A percentile compares a stretch with the other conserved stretches of the same genome.
Evolutionary conservation across 2,113 vertebrate genomes (phyloP).

Genomic region (Dendrocopos noguchii): DNA sequence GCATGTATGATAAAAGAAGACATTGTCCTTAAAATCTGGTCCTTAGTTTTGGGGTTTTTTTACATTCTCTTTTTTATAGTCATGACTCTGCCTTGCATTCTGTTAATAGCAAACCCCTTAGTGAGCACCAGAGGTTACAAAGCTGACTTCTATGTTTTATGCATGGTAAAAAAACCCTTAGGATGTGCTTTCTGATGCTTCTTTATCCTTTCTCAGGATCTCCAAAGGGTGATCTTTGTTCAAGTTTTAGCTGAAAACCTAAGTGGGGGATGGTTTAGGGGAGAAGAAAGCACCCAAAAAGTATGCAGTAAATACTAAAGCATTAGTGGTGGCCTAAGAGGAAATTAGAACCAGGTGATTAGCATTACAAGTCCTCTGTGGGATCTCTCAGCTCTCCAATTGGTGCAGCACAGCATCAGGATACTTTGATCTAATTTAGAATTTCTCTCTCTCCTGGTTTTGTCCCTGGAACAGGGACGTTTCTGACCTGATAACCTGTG

Average conservation of each 20-base stretch:
- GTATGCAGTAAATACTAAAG: background rate
- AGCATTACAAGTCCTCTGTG: background rate
- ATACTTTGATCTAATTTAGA: background rate
- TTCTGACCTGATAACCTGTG: slow-evolving; percentile 84
- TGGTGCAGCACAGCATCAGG: background rate
- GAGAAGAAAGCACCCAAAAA: background rate
- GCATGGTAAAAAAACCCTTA: background rate
- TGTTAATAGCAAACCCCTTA: background rate
- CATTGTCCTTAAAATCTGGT: background rate
- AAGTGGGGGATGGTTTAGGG: background rate
- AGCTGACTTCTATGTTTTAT: background rate
- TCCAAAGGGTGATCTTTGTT: background rate
- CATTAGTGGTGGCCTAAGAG: background rate
- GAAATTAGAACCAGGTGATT: background rate
- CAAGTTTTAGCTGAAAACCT: background rate
- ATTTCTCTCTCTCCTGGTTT: background rate
- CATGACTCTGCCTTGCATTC: background rate
- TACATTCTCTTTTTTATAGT: background rate
- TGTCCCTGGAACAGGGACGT: slow-evolving; percentile 79
- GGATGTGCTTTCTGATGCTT: background rate
- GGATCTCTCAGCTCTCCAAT: background rate
- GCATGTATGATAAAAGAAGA: background rate
- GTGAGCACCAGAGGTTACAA: background rate
- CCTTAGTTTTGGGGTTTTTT: background rate
- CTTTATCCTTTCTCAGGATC: background rate